Evolutionary conservation across 1,140 invertebrate species (phyloP).

Genomic region (Drosophila persimilis): DNA sequence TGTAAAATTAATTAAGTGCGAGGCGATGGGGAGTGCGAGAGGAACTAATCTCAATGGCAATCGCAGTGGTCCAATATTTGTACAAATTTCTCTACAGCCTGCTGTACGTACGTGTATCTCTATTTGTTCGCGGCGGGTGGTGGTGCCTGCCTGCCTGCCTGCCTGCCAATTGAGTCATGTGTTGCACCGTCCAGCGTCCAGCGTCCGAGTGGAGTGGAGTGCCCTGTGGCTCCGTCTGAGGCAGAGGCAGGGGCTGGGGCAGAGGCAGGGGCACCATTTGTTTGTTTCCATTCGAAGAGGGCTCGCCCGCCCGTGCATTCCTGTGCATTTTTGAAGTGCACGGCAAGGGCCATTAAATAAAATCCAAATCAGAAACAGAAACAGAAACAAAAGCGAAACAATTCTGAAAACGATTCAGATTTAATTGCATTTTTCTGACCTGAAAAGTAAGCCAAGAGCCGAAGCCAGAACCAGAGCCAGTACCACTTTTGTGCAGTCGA

Average conservation of each 20-base stretch:
- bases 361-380: slow-evolving; percentile 15
- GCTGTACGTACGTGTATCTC: slow-evolving; percentile 11
- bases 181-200: slow-evolving; percentile 36
- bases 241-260: neutral
- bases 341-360: slow-evolving; percentile 20
- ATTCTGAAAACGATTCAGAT: slow-evolving; percentile 39
- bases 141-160: neutral
- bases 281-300: slow-evolving; percentile 36
- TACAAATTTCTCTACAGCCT: slow-evolving; percentile 25
- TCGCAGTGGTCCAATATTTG: slow-evolving; percentile 33
- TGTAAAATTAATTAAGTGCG: slow-evolving; percentile 71
- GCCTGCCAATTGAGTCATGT: slow-evolving; percentile 48
- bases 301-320: too few species aligned
- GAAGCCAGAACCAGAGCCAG: slow-evolving; percentile 4
- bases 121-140: slow-evolving; percentile 54
- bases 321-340: slow-evolving; percentile 14
- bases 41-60: slow-evolving; percentile 12
- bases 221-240: neutral
- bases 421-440: slow-evolving; percentile 49
- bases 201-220: slow-evolving; percentile 15
- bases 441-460: slow-evolving; percentile 23
- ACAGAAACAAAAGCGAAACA: slow-evolving; percentile 10
- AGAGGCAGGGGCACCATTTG: slow-evolving; percentile 9
- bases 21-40: slow-evolving; percentile 33
- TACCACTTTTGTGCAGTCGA: slow-evolving; percentile 24